These are phyloP conservation scores for Microctonus brassicae DNA, from an alignment of 2,888 invertebrate species.

Conservation along the genomic window DNA sequence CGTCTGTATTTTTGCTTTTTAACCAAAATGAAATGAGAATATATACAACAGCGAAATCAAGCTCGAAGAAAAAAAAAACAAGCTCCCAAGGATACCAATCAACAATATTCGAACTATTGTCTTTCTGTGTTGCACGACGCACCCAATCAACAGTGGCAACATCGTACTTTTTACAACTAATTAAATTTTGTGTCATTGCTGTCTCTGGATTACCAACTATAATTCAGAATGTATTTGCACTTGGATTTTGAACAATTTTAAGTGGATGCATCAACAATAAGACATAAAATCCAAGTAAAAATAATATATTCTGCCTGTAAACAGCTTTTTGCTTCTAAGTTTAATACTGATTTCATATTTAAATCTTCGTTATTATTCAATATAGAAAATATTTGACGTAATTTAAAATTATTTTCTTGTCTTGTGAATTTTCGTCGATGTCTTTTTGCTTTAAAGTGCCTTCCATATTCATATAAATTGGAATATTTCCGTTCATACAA, in stretches of 20 bases:
- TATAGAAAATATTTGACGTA: conserved; percentile 40
- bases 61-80: conserved; percentile 59
- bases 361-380: conserved; percentile 26
- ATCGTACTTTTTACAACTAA: conserved; percentile 74
- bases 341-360: background rate
- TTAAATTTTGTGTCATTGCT: conserved; percentile 74
- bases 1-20: background rate
- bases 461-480: conserved; percentile 54
- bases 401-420: conserved; percentile 36
- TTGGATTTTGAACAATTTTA: conserved; percentile 76
- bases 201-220: conserved; percentile 57
- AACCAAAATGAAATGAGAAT: conserved; percentile 8
- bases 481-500: conserved; percentile 53
- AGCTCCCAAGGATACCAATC: conserved; percentile 77
- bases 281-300: conserved; percentile 92
- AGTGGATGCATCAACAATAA: too few species aligned
- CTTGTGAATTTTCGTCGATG: conserved; percentile 41
- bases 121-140: conserved; percentile 61
- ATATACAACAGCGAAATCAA: conserved; percentile 28
- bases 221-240: conserved; percentile 62
- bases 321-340: conserved; percentile 69
- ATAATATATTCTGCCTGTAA: conserved; percentile 88
- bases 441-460: conserved; percentile 44
- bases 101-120: conserved; percentile 61
- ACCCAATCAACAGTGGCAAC: conserved; percentile 84